Conservation (phyloP, 2,113 vertebrate genomes). For the Leptobrachium leishanense region DNA sequence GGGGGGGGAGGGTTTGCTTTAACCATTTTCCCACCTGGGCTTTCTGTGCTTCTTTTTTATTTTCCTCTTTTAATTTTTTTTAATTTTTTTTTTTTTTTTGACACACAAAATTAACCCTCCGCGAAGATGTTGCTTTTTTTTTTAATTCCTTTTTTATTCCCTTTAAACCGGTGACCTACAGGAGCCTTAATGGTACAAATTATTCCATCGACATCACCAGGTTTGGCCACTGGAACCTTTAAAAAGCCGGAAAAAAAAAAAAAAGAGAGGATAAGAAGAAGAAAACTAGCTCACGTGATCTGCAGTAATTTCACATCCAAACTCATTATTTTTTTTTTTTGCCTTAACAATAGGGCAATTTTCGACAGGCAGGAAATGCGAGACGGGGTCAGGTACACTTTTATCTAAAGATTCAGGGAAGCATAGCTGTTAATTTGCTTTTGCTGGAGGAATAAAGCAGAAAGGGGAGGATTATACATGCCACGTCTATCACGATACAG, state of each 20-base stretch:
- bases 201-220: neutral
- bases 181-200: neutral
- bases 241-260: neutral
- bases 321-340: slow-evolving; percentile 1
- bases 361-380: neutral
- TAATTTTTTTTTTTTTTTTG: no score
- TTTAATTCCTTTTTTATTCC: neutral
- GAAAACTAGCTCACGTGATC: neutral
- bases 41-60: no score
- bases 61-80: no score
- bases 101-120: neutral
- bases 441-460: slow-evolving; percentile 22
- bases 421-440: slow-evolving; percentile 28
- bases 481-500: slow-evolving; percentile 15
- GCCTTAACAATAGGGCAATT: slow-evolving; percentile 23
- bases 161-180: neutral
- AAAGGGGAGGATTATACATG: neutral
- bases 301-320: slow-evolving; percentile 26
- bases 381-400: slow-evolving; percentile 9
- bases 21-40: no score
- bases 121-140: neutral
- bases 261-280: neutral
- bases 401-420: slow-evolving; percentile 28
- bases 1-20: neutral
- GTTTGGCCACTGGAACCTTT: neutral